Evolutionary conservation across 2,797 vertebrate genomes (phyloP).

Genomic region (Pangasius djambal): DNA sequence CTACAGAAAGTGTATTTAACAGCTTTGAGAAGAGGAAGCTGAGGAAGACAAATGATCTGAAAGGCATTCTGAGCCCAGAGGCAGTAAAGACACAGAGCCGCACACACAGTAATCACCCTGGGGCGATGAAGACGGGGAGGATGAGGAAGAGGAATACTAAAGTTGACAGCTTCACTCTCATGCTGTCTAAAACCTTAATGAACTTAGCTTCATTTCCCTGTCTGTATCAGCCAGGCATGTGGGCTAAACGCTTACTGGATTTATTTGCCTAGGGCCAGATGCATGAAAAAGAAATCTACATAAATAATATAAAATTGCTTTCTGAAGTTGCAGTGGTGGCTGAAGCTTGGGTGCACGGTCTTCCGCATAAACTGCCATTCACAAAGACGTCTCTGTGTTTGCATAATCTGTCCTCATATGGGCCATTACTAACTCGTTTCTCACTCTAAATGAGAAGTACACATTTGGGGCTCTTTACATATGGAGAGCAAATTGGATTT

Average conservation of each 20-base stretch:
- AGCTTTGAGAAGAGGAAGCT: not conserved
- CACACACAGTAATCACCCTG: constrained; percentile 18
- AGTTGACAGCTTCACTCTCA: constrained; percentile 33
- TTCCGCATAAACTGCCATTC: constrained; percentile 44
- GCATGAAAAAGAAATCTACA: constrained; percentile 13
- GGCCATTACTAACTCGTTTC: constrained; percentile 56
- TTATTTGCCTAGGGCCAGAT: constrained; percentile 36
- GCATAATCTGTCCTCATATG: constrained; percentile 51
- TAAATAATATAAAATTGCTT: constrained; percentile 21
- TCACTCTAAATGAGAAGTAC: constrained; percentile 50
- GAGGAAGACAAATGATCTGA: constrained; percentile 10
- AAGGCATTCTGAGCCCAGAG: not conserved
- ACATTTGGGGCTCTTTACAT: constrained; percentile 45
- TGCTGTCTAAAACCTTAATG: constrained; percentile 38
- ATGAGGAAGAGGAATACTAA: constrained; percentile 13
- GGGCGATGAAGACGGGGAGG: constrained; percentile 15
- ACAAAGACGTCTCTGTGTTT: constrained; percentile 43
- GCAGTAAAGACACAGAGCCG: not conserved
- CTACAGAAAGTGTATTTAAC: constrained; percentile 25
- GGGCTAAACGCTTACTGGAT: constrained; percentile 12
- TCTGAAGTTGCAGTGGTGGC: constrained; percentile 31
- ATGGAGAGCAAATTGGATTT: constrained; percentile 54
- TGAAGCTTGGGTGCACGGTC: not conserved
- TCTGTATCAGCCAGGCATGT: constrained; percentile 12
- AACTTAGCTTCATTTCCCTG: constrained; percentile 25